Evolutionary conservation across 2,113 vertebrate species (phyloP).

Genomic region (Macaca mulatta): DNA sequence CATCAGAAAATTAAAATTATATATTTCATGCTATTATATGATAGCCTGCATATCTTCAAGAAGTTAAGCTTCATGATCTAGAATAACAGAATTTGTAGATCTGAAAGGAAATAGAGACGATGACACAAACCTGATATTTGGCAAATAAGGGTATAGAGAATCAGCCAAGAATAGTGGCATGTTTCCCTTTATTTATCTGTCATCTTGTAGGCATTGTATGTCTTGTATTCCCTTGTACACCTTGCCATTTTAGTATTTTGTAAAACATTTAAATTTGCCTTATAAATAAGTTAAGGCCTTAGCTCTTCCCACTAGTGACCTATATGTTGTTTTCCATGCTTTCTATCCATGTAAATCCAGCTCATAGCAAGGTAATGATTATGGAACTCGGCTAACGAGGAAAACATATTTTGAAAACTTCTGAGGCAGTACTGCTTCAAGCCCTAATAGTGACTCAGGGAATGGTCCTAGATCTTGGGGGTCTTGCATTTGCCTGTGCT

Average conservation of each 20-base stretch:
- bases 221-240: too few relatives aligned
- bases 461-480: neutral
- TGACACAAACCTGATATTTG: neutral
- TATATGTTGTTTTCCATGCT: neutral
- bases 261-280: neutral
- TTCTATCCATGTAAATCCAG: neutral
- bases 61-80: neutral
- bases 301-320: neutral
- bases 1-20: neutral
- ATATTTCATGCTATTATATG: neutral
- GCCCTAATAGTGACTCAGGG: neutral
- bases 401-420: neutral
- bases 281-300: neutral
- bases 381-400: neutral
- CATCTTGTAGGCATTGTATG: neutral
- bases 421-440: neutral
- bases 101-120: neutral
- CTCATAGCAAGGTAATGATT: neutral
- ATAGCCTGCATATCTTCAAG: neutral
- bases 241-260: neutral
- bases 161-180: neutral
- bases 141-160: neutral
- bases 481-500: neutral
- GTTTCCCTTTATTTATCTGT: neutral
- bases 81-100: neutral